Evolutionary conservation across 37 sponge, comb jelly and placozoan genomes (phyloP).

Genomic region (Sycon ciliatum): DNA sequence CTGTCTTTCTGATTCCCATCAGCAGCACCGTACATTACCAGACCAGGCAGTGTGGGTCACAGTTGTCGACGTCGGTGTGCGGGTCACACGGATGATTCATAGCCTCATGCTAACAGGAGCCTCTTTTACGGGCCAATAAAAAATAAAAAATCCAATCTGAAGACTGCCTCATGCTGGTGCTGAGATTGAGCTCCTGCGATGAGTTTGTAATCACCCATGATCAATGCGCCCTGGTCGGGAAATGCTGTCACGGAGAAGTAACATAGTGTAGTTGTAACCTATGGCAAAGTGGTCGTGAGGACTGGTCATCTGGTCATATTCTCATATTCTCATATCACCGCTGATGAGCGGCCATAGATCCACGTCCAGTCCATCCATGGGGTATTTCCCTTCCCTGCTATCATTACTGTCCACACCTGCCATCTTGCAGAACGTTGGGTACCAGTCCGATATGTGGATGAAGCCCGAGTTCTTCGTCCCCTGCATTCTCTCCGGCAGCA

Average conservation of each 20-base stretch:
- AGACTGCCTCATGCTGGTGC: too few species aligned
- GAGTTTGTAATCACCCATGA: slow-evolving; percentile 25
- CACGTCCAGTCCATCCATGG: slow-evolving; percentile 35
- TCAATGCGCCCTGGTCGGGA: slow-evolving; percentile 18
- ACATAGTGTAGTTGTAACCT: slow-evolving; percentile 23
- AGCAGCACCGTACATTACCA: slow-evolving; percentile 13
- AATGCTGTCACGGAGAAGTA: too few species aligned
- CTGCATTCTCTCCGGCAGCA: background rate
- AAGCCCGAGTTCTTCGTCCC: too few species aligned
- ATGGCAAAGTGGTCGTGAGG: too few species aligned
- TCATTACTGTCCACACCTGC: slow-evolving; percentile 29
- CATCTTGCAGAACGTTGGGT: slow-evolving; percentile 28
- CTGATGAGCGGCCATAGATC: slow-evolving; percentile 40
- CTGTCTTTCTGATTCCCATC: too few species aligned
- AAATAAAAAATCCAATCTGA: too few species aligned
- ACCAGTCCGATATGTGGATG: slow-evolving; percentile 42
- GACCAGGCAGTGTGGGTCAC: slow-evolving; percentile 22
- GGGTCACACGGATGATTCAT: slow-evolving; percentile 5
- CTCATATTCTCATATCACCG: background rate
- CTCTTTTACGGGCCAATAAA: too few species aligned
- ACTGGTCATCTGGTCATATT: too few species aligned
- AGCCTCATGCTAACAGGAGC: slow-evolving; percentile 1
- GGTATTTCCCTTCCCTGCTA: slow-evolving; percentile 17
- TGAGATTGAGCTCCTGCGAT: slow-evolving; percentile 15
- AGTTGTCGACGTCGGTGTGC: background rate